A percentile compares a stretch with the other conserved stretches of the same genome.
phyloP scores from a whole-genome alignment of 2,113 vertebrate genomes.

The Octodon degus region DNA sequence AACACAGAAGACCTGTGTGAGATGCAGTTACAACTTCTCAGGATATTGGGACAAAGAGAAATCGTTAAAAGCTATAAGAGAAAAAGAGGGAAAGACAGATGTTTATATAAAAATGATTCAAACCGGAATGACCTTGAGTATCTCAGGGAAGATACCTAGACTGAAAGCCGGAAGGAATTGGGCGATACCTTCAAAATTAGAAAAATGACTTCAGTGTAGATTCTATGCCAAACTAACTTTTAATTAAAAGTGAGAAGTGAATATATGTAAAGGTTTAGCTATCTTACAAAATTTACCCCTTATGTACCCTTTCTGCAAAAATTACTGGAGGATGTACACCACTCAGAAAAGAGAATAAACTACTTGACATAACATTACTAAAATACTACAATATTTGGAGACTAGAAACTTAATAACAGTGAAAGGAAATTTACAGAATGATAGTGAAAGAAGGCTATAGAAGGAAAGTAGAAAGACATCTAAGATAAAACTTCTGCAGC shows the following conservation, averaged over 20 bases:
- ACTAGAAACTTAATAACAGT: background rate
- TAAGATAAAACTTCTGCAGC: background rate
- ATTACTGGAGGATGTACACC: background rate
- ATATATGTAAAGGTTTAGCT: background rate
- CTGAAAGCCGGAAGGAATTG: slow-evolving; percentile 1
- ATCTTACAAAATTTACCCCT: background rate
- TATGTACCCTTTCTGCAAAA: background rate
- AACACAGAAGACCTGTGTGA: background rate
- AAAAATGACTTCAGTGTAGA: background rate
- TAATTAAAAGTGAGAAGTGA: slow-evolving; percentile 12
- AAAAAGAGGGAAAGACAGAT: background rate
- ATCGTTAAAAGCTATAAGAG: background rate
- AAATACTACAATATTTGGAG: background rate
- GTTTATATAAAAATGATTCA: background rate
- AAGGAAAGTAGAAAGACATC: background rate
- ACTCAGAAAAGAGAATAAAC: background rate
- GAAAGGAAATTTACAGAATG: background rate
- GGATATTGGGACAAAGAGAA: background rate
- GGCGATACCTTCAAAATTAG: background rate
- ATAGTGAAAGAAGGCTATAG: background rate
- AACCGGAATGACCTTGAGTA: slow-evolving; percentile 25
- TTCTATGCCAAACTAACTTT: background rate
- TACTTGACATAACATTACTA: background rate
- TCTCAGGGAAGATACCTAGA: background rate
- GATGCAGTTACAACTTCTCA: background rate